Evolutionary conservation across 1,140 invertebrate species (phyloP), one percentile per base, ranked within the genome.

Genomic region (Heliothis subflexa): DNA sequence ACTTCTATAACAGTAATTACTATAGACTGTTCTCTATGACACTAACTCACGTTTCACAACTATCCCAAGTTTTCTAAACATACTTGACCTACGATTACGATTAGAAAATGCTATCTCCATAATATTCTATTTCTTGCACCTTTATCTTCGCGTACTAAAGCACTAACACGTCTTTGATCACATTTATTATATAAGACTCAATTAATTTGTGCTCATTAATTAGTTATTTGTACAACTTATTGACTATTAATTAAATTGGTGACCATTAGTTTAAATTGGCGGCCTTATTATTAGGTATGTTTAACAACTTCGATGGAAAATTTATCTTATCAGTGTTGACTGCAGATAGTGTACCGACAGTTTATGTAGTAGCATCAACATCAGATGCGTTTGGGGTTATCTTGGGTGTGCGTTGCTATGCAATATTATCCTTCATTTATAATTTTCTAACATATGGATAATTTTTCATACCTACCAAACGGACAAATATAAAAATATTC

Each of bases 261-360:
- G n/a, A n/a, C 12, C 47, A 68, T 50, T 50, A 68, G 50, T 21
- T 49, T 54, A 71, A 54, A 71, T 71, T 66, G 40, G 40, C 68
- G 13, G 68, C 68, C 76, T 78, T 78, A 64, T 68, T 77, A 78
- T 82, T 81, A 83, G 57, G 66, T 52, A 28, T 52, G 45, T 50
- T 14, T 12, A 61, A 74, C 54, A 74, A 45, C 13, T 21, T 86
- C 54, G 85, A 84, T 85, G 88, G 88, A 92, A 88, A 91, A 87
- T 91, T 89, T 90, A 91, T 91, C 90, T 92, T 90, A 93, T 93
- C 91, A 80, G 13, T 81, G 83, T 91, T 88, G 83, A 86, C 84
- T 81, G 61, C 72, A 82, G 86, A 86, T 72, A 75, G 59, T 82
- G 81, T 74, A 78, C 21, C 74, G 11, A 45, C 54, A 45, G 70